Percentiles rank a stretch among this genome's conserved stretches.
Evolutionary conservation across 2,797 vertebrate species (phyloP).

Genomic region (Notolabrus celidotus): DNA sequence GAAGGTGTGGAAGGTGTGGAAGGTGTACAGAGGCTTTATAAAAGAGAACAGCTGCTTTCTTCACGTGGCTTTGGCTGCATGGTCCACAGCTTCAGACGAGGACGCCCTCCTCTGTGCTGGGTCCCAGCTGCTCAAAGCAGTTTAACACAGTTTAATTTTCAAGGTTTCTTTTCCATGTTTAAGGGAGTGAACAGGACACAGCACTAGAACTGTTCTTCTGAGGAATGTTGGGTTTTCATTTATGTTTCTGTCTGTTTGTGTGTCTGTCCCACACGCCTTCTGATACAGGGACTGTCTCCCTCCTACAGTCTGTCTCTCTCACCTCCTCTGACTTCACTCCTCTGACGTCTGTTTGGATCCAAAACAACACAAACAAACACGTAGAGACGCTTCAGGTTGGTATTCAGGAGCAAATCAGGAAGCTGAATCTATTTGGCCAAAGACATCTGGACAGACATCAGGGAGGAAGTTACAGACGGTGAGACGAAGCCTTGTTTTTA

Average conservation of each 20-base stretch:
- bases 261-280: constrained; percentile 43
- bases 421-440: constrained; percentile 52
- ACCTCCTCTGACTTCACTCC: constrained; percentile 16
- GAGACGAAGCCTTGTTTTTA: constrained; percentile 13
- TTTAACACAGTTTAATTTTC: constrained; percentile 29
- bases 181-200: constrained; percentile 45
- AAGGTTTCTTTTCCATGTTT: constrained; percentile 11
- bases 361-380: no score
- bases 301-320: constrained; percentile 6
- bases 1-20: constrained; percentile 30
- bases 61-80: constrained; percentile 37
- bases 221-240: constrained; percentile 65
- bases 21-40: constrained; percentile 61
- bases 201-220: constrained; percentile 53
- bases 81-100: constrained; percentile 16
- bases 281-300: constrained; percentile 13
- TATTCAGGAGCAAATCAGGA: not conserved
- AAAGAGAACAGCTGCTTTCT: constrained; percentile 57
- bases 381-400: not conserved
- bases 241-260: constrained; percentile 44
- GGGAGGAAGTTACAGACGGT: not conserved
- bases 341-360: not conserved
- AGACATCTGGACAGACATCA: constrained; percentile 26
- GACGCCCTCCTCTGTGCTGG: constrained; percentile 7
- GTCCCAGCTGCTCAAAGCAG: constrained; percentile 48